These are phyloP conservation scores for Hydrochoerus hydrochaeris DNA, from an alignment of 2,113 vertebrate genomes.

Conservation along the genomic window DNA sequence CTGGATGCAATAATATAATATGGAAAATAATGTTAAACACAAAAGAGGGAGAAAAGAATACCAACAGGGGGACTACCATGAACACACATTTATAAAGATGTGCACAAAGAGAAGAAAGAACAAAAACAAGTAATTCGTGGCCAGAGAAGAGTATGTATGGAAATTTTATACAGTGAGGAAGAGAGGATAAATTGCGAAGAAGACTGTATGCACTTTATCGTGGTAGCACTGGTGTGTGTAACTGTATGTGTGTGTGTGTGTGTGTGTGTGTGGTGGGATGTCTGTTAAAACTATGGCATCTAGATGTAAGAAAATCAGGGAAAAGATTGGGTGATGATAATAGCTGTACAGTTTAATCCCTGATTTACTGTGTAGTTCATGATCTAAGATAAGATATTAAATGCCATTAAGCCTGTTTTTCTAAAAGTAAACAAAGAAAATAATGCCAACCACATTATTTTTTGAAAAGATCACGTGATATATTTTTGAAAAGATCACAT, in stretches of 20 bases:
- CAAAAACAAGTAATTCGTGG: neutral
- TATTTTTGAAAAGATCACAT: neutral
- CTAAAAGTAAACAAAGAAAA: neutral
- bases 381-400: neutral
- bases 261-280: neutral
- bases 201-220: neutral
- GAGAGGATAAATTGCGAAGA: conserved; percentile 7
- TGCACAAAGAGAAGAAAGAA: neutral
- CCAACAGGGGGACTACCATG: neutral
- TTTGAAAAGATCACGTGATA: neutral
- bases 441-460: neutral
- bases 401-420: neutral
- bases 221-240: neutral
- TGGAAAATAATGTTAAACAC: neutral
- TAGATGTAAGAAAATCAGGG: neutral
- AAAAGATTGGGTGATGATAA: neutral
- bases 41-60: neutral
- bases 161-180: neutral
- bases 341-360: neutral
- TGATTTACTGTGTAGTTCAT: neutral
- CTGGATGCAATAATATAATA: neutral
- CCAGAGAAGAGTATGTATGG: neutral
- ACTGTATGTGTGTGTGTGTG: neutral
- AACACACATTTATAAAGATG: neutral
- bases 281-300: too few relatives aligned